Percentiles rank a stretch among this genome's conserved stretches.
phyloP scores from a whole-genome alignment of 2,888 invertebrate species.

The Operophtera brumata region DNA sequence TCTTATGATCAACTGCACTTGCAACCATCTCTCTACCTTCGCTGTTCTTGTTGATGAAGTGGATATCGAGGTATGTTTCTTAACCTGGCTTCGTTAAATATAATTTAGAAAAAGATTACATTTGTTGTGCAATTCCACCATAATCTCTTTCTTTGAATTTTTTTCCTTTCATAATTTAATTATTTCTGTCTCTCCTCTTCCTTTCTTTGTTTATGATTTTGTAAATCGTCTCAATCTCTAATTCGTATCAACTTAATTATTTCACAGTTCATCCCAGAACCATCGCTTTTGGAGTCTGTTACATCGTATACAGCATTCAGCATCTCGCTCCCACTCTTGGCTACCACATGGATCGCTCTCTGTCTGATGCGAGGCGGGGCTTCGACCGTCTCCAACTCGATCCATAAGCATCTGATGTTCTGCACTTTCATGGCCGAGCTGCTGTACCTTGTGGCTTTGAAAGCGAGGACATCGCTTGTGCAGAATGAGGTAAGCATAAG shows the following conservation, averaged over 20 bases:
- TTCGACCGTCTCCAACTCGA: conserved; percentile 95
- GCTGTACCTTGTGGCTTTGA: conserved; percentile 92
- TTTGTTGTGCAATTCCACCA: too few species aligned
- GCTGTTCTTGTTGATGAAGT: conserved; percentile 95
- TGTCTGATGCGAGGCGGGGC: conserved; percentile 90
- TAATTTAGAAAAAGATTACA: too few species aligned
- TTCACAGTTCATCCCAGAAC: conserved; percentile 89
- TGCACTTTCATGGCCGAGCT: conserved; percentile 93
- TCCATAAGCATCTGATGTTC: conserved; percentile 95
- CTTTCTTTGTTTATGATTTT: not conserved
- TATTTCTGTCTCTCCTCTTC: not conserved
- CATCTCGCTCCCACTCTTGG: conserved; percentile 89
- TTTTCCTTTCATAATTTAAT: not conserved
- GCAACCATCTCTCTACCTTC: conserved; percentile 94
- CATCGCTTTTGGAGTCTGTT: conserved; percentile 91
- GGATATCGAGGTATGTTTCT: conserved; percentile 86
- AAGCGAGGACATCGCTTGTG: conserved; percentile 88
- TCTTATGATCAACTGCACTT: conserved; percentile 93
- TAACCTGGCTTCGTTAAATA: not conserved
- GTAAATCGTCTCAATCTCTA: not conserved
- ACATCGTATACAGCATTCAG: conserved; percentile 94
- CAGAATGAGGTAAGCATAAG: conserved; percentile 85
- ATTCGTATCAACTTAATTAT: not conserved
- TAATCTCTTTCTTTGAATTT: not conserved
- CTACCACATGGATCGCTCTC: conserved; percentile 89